Percentiles rank a stretch among this genome's conserved stretches.
Evolutionary conservation across 2,113 vertebrate species (phyloP).

Genomic region (Megaceryle torquata): DNA sequence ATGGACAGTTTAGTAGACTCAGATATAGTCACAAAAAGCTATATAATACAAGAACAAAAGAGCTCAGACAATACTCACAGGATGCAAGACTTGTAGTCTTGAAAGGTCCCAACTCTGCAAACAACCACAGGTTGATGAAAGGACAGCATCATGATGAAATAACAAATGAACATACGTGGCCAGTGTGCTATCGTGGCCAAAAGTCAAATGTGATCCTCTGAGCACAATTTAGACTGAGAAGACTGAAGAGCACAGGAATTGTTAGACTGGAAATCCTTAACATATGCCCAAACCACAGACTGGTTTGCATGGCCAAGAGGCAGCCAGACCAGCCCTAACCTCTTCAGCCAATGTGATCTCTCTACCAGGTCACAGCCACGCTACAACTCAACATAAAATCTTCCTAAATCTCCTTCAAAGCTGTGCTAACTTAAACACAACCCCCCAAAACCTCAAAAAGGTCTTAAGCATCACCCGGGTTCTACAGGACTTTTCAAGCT

Average conservation of each 20-base stretch:
- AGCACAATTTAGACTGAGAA: background rate
- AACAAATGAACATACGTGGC: background rate
- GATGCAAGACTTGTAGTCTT: background rate
- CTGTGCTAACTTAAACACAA: background rate
- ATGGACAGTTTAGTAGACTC: background rate
- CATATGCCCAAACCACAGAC: background rate
- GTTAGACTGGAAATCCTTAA: background rate
- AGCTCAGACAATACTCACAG: background rate
- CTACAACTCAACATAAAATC: background rate
- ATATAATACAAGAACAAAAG: background rate
- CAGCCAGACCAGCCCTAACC: background rate
- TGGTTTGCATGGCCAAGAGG: background rate
- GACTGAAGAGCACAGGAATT: background rate
- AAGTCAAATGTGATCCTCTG: background rate
- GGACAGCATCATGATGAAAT: background rate
- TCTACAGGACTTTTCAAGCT: background rate
- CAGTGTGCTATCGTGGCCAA: background rate
- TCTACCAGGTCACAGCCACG: background rate
- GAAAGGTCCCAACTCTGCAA: background rate
- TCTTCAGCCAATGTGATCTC: background rate
- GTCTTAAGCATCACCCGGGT: background rate
- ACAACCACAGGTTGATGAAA: background rate
- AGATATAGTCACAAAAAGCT: background rate
- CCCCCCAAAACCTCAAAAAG: rapidly evolving
- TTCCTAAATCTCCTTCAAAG: background rate